Evolutionary conservation across 2,888 invertebrate species (phyloP).

Genomic region (Belgica antarctica): DNA sequence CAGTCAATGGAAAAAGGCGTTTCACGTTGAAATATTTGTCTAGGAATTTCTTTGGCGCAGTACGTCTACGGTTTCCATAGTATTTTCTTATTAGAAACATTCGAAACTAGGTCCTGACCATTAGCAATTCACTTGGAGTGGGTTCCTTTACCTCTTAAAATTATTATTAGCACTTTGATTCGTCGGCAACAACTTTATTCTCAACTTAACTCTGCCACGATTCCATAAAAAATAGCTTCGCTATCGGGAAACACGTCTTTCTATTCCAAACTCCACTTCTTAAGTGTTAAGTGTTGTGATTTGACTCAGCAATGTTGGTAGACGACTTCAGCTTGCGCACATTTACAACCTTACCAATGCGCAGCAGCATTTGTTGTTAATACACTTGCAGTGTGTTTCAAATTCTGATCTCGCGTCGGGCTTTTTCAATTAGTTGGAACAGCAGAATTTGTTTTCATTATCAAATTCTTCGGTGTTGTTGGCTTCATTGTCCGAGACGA

Average conservation of each 20-base stretch:
- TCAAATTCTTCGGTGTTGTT: too few species aligned
- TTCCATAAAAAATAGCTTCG: constrained; percentile 25
- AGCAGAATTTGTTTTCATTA: too few species aligned
- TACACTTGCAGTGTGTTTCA: not conserved
- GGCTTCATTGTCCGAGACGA: too few species aligned
- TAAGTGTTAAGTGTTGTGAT: constrained; percentile 16
- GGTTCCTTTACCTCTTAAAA: not conserved
- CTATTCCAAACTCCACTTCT: not conserved
- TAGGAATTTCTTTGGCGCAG: not conserved
- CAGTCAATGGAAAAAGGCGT: not conserved
- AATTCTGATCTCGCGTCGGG: too few species aligned
- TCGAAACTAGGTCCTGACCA: not conserved
- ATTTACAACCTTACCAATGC: not conserved
- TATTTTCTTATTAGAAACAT: not conserved
- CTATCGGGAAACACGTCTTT: constrained; percentile 4
- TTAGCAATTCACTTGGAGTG: not conserved
- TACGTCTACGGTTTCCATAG: constrained; percentile 5
- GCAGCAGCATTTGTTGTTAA: constrained; percentile 2
- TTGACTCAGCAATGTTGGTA: constrained; percentile 22
- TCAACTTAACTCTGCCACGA: constrained; percentile 12
- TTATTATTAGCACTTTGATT: not conserved
- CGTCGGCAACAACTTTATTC: not conserved
- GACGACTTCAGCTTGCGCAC: not conserved
- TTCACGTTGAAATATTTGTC: not conserved
- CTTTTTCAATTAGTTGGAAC: too few species aligned